phyloP scores from a whole-genome alignment of 2,113 vertebrate genomes.

The Brienomyrus longianalis region DNA sequence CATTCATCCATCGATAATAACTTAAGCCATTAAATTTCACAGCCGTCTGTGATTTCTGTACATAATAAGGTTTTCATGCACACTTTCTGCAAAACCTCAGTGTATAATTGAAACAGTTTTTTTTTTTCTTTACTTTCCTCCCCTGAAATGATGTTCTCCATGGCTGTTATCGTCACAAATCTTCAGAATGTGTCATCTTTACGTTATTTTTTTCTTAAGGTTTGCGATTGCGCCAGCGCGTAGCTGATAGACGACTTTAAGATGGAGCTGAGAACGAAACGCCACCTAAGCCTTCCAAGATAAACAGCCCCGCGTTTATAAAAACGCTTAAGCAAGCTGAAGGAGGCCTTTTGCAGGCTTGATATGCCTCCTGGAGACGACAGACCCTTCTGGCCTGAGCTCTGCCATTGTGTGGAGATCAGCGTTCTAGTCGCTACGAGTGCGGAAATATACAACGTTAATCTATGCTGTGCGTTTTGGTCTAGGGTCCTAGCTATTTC shows the following conservation, averaged over 20 bases:
- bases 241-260: neutral
- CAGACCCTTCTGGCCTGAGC: neutral
- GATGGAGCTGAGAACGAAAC: neutral
- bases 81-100: neutral
- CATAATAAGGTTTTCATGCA: neutral
- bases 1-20: neutral
- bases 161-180: neutral
- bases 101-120: neutral
- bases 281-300: neutral
- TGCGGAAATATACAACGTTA: neutral
- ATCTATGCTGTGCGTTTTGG: neutral
- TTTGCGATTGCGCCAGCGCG: neutral
- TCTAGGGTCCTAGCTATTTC: neutral
- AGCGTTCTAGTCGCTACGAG: neutral
- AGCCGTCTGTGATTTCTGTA: neutral
- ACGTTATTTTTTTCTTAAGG: neutral
- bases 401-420: neutral
- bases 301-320: neutral
- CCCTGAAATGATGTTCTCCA: neutral
- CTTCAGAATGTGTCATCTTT: neutral
- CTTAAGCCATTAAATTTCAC: conserved; percentile 3
- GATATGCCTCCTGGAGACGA: neutral
- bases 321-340: neutral
- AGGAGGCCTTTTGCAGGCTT: neutral
- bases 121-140: neutral